Evolutionary conservation across 2,113 vertebrate genomes (phyloP).

Genomic region (Tor tambroides): DNA sequence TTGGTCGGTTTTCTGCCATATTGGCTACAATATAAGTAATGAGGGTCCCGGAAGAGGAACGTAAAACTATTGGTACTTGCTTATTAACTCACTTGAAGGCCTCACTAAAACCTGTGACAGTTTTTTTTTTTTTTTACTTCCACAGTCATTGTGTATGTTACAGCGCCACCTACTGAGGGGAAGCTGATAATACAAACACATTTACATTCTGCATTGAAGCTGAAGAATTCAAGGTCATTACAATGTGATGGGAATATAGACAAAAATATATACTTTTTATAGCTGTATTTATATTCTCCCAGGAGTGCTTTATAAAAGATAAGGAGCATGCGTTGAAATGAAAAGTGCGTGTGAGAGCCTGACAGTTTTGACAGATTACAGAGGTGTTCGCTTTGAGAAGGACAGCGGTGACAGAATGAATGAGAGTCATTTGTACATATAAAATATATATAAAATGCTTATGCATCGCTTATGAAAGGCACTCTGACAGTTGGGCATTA

Average conservation of each 20-base stretch:
- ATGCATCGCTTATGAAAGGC: background rate
- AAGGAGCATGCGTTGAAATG: background rate
- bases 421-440: background rate
- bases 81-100: background rate
- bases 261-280: background rate
- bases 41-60: background rate
- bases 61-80: background rate
- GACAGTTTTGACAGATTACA: slow-evolving; percentile 22
- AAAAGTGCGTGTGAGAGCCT: background rate
- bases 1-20: background rate
- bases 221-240: slow-evolving; percentile 26
- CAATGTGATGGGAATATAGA: slow-evolving; percentile 20
- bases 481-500: background rate
- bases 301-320: background rate
- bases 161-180: slow-evolving; percentile 34
- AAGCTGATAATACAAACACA: background rate
- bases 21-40: background rate
- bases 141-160: slow-evolving; percentile 27
- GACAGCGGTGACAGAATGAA: background rate
- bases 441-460: slow-evolving; percentile 2
- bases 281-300: slow-evolving; percentile 4
- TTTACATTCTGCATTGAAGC: background rate
- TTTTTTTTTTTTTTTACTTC: background rate
- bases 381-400: background rate
- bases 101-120: background rate